A percentile compares a stretch with the other conserved stretches of the same genome.
Conservation (phyloP, 2,888 invertebrate species). For the Drosophila nigricruria region DNA sequence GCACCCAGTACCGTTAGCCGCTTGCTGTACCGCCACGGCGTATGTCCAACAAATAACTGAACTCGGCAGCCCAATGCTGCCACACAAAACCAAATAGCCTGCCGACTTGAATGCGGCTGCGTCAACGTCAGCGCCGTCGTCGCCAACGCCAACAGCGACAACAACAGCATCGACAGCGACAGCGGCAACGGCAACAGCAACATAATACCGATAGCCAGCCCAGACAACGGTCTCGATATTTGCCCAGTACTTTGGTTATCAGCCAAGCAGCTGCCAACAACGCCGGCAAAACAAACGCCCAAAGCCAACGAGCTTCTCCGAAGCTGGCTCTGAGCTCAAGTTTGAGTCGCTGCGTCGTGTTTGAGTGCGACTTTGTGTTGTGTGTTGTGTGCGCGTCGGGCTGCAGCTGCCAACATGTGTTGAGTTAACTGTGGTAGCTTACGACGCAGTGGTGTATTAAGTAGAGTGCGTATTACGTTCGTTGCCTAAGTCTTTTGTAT, state of each 20-base stretch:
- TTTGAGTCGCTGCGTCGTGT: slow-evolving; percentile 39
- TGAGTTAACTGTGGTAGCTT: slow-evolving; percentile 45
- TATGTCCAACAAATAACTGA: slow-evolving; percentile 82
- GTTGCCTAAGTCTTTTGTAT: slow-evolving; percentile 58
- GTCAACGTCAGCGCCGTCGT: slow-evolving; percentile 22
- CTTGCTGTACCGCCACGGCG: slow-evolving; percentile 76
- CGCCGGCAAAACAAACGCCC: slow-evolving; percentile 61
- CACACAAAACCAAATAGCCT: slow-evolving; percentile 79
- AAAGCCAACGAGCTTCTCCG: slow-evolving; percentile 38
- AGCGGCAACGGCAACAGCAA: slow-evolving; percentile 5
- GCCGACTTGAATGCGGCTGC: slow-evolving; percentile 46
- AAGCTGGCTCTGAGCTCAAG: slow-evolving; percentile 28
- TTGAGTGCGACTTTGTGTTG: slow-evolving; percentile 52
- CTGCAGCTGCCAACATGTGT: slow-evolving; percentile 24
- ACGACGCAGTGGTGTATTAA: slow-evolving; percentile 15
- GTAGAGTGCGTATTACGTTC: slow-evolving; percentile 37
- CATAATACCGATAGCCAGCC: slow-evolving; percentile 35
- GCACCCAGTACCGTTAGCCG: slow-evolving; percentile 61
- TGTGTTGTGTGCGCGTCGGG: slow-evolving; percentile 16
- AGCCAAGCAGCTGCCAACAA: slow-evolving; percentile 55
- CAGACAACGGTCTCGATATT: slow-evolving; percentile 37
- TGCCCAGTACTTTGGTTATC: slow-evolving; percentile 53
- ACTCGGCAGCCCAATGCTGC: slow-evolving; percentile 75
- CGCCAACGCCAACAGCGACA: slow-evolving; percentile 31
- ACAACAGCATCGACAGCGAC: slow-evolving; percentile 20